These are phyloP conservation scores for Fistularia tabacaria DNA, from an alignment of 2,797 vertebrate species.

Conservation along the genomic window DNA sequence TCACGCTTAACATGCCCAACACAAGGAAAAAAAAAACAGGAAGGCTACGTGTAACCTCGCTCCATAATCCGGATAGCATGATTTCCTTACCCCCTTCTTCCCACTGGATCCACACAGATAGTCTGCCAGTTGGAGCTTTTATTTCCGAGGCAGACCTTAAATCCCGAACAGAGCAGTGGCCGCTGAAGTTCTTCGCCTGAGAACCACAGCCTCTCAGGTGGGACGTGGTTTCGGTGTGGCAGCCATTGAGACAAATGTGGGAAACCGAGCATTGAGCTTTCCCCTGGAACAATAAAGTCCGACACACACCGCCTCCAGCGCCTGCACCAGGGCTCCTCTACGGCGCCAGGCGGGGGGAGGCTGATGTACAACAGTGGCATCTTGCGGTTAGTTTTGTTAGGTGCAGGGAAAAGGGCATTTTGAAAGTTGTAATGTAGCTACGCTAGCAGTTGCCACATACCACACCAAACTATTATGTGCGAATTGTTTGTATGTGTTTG, in stretches of 20 bases:
- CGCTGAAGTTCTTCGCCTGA: slow-evolving; percentile 1
- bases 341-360: slow-evolving; percentile 4
- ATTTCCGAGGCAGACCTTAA: slow-evolving; percentile 19
- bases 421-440: too few relatives aligned
- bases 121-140: slow-evolving; percentile 20
- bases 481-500: too few relatives aligned
- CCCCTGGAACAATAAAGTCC: slow-evolving; percentile 61
- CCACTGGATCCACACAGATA: slow-evolving; percentile 37
- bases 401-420: not conserved
- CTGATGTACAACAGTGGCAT: slow-evolving; percentile 13
- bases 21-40: not conserved
- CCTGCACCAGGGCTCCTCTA: slow-evolving; percentile 21
- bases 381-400: not conserved
- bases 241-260: slow-evolving; percentile 57
- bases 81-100: slow-evolving; percentile 57
- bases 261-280: slow-evolving; percentile 35
- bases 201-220: slow-evolving; percentile 50
- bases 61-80: slow-evolving; percentile 30
- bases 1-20: not conserved
- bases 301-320: slow-evolving; percentile 48
- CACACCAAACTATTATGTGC: too few relatives aligned
- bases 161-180: slow-evolving; percentile 18
- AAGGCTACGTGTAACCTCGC: slow-evolving; percentile 44
- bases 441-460: too few relatives aligned
- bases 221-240: slow-evolving; percentile 48